These are phyloP conservation scores for Ginglymostoma cirratum DNA, from an alignment of 2,113 vertebrate species.

Conservation along the genomic window DNA sequence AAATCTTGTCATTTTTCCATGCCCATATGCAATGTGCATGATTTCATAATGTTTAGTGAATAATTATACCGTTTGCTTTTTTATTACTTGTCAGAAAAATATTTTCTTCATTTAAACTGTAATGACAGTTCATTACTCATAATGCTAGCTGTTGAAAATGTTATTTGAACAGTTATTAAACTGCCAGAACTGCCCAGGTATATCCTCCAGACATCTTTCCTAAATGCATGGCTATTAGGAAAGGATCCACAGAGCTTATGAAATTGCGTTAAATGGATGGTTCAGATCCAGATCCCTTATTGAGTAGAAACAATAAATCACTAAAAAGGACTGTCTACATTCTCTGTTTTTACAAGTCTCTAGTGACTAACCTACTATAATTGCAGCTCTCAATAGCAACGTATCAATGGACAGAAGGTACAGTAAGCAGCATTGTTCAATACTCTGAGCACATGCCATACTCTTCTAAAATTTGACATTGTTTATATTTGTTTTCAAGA, in stretches of 20 bases:
- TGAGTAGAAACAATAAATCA: neutral
- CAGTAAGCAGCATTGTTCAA: neutral
- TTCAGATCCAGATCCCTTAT: neutral
- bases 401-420: neutral
- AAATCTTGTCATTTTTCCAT: neutral
- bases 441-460: neutral
- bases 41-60: conserved; percentile 9
- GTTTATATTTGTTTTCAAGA: neutral
- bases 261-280: neutral
- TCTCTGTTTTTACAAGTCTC: neutral
- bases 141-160: neutral
- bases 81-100: conserved; percentile 18
- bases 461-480: neutral
- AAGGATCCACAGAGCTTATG: neutral
- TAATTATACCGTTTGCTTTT: neutral
- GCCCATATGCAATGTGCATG: neutral
- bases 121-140: neutral
- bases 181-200: no score
- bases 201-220: neutral
- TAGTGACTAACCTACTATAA: neutral
- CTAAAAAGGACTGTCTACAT: neutral
- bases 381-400: neutral
- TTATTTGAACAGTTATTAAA: neutral
- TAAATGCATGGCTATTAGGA: neutral
- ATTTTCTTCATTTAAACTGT: neutral